phyloP scores from a whole-genome alignment of 1,140 invertebrate genomes.

The Solen grandis region DNA sequence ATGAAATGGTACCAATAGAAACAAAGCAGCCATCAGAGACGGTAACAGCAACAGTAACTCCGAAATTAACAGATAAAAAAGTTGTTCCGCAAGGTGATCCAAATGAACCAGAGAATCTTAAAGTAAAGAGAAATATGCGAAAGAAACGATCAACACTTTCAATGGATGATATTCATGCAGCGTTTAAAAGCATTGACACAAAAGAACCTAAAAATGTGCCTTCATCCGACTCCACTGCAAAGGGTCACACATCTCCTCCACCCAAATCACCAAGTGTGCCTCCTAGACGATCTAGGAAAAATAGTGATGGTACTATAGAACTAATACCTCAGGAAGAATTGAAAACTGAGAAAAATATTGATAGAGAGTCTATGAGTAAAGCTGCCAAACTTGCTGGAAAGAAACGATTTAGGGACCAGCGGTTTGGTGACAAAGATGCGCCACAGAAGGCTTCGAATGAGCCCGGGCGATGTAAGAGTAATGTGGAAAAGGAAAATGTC shows the following conservation, averaged over 20 bases:
- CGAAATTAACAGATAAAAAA: constrained; percentile 20
- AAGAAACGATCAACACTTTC: constrained; percentile 72
- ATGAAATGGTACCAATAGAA: constrained; percentile 53
- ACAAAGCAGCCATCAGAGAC: constrained; percentile 36
- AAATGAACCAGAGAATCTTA: constrained; percentile 62
- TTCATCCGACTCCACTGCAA: not conserved
- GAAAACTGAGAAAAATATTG: constrained; percentile 33
- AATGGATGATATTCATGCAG: constrained; percentile 72
- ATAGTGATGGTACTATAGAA: constrained; percentile 26
- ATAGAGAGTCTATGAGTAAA: constrained; percentile 61
- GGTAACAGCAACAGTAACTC: constrained; percentile 28
- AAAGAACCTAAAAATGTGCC: too few species aligned
- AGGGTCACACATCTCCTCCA: not conserved
- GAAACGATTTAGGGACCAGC: constrained; percentile 69
- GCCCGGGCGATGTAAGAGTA: constrained; percentile 68
- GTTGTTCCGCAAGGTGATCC: constrained; percentile 47
- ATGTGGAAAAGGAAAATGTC: constrained; percentile 73
- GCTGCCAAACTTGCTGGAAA: constrained; percentile 73
- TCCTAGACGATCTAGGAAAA: constrained; percentile 29
- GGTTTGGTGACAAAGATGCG: constrained; percentile 72
- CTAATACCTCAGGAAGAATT: constrained; percentile 31
- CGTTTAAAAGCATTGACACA: constrained; percentile 59
- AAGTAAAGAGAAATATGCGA: constrained; percentile 68
- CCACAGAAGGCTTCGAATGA: constrained; percentile 51
- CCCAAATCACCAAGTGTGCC: constrained; percentile 56